These are phyloP conservation scores for Calameuta filiformis DNA, from an alignment of 2,888 invertebrate genomes.

Conservation along the genomic window DNA sequence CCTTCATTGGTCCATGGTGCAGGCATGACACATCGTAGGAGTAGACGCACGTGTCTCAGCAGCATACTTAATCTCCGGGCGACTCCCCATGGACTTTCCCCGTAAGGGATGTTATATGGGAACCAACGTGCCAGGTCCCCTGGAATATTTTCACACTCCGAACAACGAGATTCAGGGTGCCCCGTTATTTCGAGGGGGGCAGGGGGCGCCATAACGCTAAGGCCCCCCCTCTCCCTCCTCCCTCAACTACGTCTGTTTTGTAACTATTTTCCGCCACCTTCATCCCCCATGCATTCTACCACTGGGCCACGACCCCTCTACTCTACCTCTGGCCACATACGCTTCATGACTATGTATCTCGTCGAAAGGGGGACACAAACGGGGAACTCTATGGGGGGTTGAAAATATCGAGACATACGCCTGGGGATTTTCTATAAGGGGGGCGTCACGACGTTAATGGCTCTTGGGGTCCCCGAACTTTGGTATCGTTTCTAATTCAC, in stretches of 20 bases:
- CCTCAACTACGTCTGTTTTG: slow-evolving; percentile 49
- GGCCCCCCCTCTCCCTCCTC: slow-evolving; percentile 20
- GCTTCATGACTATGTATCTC: slow-evolving; percentile 46
- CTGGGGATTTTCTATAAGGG: slow-evolving; percentile 45
- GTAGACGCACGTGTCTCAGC: neutral
- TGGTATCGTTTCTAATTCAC: too few relatives aligned
- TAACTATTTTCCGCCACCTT: slow-evolving; percentile 57
- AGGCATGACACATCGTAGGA: slow-evolving; percentile 2
- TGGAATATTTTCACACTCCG: slow-evolving; percentile 54
- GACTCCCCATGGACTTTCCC: slow-evolving; percentile 36
- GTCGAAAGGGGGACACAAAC: slow-evolving; percentile 24
- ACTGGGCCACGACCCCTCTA: neutral
- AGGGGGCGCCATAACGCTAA: too few relatives aligned
- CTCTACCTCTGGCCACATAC: slow-evolving; percentile 5
- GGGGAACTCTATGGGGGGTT: slow-evolving; percentile 27
- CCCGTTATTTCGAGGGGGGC: too few relatives aligned
- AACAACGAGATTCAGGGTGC: too few relatives aligned
- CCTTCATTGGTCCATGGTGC: neutral
- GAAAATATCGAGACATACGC: slow-evolving; percentile 49
- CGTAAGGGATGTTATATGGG: too few relatives aligned
- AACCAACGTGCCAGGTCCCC: slow-evolving; percentile 26
- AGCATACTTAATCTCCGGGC: slow-evolving; percentile 27
- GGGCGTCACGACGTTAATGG: slow-evolving; percentile 30
- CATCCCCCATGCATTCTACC: slow-evolving; percentile 18
- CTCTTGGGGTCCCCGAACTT: neutral